Evolutionary conservation across 92 coral and sea anemone species (phyloP), one percentile per base, ranked within the genome.

Genomic region (Virgularia gustaviana): DNA sequence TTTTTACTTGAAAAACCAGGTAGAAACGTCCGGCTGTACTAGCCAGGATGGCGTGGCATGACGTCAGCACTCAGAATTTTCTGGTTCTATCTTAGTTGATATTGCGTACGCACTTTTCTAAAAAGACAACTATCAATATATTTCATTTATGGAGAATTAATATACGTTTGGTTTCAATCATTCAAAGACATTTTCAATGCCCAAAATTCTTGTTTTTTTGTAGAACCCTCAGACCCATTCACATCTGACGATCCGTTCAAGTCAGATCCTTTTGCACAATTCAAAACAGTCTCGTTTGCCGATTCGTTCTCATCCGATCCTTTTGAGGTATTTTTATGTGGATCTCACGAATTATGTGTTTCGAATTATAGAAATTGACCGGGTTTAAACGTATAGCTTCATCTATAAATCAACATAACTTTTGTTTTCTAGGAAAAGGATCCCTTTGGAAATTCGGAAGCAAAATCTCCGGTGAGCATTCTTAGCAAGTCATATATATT

Each of bases 271-370:
- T 94, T 94, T 52, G 75, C 75, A 49, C 89, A 89, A 71, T 89
- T 84, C 75, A 94, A 94, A 68, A 90, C 90, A 41, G 99, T 94
- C 28, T 94, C 99, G 6, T 94, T 94, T 63, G 99, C 99, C 15
- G 99, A 94, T 62, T 89, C 99, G 0, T 94, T 94, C 33, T 81
- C 99, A 1, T 89, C 87, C 15, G 99, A 94, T 75, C 99, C 99
- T 20, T 94, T 94, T 73, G 96, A 92, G 96, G 99, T 89, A 81
- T 85, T 70, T 29, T 32, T 0, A 44, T 47, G 1, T 36, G 1
- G 36, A 25, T 10, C 8, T 13, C 23, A 19, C 22, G 61, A 6
- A 3, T 10, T 18, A n/a, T n/a, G n/a, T n/a, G n/a, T n/a, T n/a
- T n/a, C n/a, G n/a, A n/a, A n/a, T n/a, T n/a, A n/a, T n/a, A n/a